A percentile compares a stretch with the other conserved stretches of the same genome.
phyloP scores from a whole-genome alignment of 2,797 vertebrate genomes.

The Cephalopachus bancanus region DNA sequence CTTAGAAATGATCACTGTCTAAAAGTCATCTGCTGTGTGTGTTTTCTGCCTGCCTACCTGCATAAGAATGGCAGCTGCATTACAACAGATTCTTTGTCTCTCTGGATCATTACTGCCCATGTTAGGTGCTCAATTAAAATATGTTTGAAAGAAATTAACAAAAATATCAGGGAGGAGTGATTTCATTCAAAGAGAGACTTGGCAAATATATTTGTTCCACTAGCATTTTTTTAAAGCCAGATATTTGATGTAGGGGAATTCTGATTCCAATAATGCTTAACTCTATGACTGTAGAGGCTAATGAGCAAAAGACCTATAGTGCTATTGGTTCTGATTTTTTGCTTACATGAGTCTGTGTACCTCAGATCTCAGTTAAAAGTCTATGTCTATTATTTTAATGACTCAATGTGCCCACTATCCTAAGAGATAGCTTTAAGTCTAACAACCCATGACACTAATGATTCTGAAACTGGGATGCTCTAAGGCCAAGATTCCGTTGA shows the following conservation, averaged over 20 bases:
- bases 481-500: background rate
- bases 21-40: background rate
- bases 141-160: background rate
- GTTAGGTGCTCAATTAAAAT: slow-evolving; percentile 35
- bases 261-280: background rate
- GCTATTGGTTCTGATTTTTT: background rate
- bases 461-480: background rate
- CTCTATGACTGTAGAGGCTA: background rate
- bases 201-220: background rate
- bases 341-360: background rate
- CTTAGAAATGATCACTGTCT: slow-evolving; percentile 18
- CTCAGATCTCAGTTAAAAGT: background rate
- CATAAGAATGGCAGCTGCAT: background rate
- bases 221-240: background rate
- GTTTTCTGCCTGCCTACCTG: background rate
- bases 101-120: background rate
- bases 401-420: background rate
- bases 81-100: background rate
- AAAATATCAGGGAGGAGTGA: background rate
- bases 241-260: background rate
- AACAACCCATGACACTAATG: background rate
- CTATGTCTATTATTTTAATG: background rate
- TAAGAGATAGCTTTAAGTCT: background rate
- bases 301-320: slow-evolving; percentile 12
- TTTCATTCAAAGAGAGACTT: background rate